Base-by-base conservation (phyloP, 2,113 vertebrate genomes). In the Prunella fulvescens region DNA sequence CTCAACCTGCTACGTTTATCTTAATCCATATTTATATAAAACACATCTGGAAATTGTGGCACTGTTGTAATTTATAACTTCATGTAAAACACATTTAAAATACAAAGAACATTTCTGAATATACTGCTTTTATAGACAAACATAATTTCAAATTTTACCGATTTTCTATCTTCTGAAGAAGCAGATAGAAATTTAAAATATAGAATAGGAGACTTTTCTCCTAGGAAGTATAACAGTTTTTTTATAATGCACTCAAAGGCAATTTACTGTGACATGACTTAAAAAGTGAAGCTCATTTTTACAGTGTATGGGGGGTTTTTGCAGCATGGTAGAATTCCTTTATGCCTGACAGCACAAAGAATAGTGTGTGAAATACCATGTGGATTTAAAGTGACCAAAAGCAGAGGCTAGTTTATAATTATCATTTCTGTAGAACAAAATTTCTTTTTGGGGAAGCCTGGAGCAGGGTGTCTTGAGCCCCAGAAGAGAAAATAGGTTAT, bases 281-380 rank as follows among this genome's bases (percentile, higher is more conserved):
- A 50, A 93, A 96, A 90, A 64, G 44, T 50, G 93, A 95, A 90
- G 45, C 29, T 85, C 54, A 64, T 95, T 97, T 96, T 71, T 82
- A 62, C 26, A 65, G 29, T 8, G 5, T 80, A 20, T 53, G 22
- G 23, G 29, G 17, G 7, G 0, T 2, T 24, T 95, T 74, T 83
- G 83, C 76, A 92, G 86, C 84, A 86, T 3, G 1, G 29, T 77
- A 81, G 39, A 87, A 93, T 71, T 96, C 70, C 31, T 80, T 11
- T 50, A 67, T 37, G 45, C 89, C 64, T 92, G 57, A 83, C 65
- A 77, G 54, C 57, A 91, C n/a, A 78, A 79, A 90, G 45, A 48
- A 66, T 3, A 50, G 23, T 14, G 19, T 18, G 35, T 23, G 81
- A 96, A 96, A 95, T 61, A 33, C 20, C 51, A 37, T 26, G 17